These are phyloP conservation scores for Amphiprion ocellaris DNA, from an alignment of 2,113 vertebrate genomes.

Conservation along the genomic window DNA sequence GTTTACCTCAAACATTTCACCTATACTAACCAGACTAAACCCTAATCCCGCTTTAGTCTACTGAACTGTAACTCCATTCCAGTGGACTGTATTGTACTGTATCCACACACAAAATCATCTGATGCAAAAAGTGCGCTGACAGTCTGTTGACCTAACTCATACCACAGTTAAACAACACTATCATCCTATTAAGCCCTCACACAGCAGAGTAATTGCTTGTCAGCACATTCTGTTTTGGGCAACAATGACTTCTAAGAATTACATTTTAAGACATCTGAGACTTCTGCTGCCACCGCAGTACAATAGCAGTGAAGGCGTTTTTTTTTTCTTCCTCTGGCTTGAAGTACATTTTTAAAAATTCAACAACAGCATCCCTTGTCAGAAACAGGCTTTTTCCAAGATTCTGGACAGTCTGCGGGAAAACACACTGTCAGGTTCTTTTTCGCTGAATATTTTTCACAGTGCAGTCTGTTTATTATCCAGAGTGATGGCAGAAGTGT, in stretches of 20 bases:
- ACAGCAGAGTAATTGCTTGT: neutral
- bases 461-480: constrained; percentile 22
- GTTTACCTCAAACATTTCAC: constrained; percentile 47
- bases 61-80: constrained; percentile 17
- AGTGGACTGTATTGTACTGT: neutral
- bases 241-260: constrained; percentile 2
- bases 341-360: constrained; percentile 2
- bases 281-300: neutral
- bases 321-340: no score
- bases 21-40: constrained; percentile 20
- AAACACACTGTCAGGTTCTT: constrained; percentile 10
- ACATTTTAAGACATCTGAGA: neutral
- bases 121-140: neutral
- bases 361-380: constrained; percentile 1
- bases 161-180: neutral
- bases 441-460: neutral
- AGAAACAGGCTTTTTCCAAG: constrained; percentile 3
- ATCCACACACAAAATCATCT: neutral
- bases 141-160: neutral
- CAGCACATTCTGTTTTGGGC: neutral
- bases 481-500: constrained; percentile 3
- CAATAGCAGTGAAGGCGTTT: neutral
- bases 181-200: neutral
- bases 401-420: neutral
- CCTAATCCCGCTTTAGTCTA: constrained; percentile 22